These are phyloP conservation scores for Polydrusus tereticollis DNA, from an alignment of 2,888 invertebrate species.

Conservation along the genomic window DNA sequence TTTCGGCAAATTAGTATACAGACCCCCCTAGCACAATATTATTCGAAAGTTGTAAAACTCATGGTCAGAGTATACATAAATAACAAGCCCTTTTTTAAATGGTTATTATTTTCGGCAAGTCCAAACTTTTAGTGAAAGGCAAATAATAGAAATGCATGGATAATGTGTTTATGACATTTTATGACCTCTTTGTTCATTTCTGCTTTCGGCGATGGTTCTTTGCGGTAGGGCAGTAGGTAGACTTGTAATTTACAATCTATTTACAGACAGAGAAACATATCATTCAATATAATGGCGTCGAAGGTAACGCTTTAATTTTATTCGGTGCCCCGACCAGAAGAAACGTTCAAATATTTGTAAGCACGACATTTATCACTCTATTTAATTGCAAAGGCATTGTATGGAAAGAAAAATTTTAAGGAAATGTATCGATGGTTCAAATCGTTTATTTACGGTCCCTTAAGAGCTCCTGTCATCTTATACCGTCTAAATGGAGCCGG, in stretches of 20 bases:
- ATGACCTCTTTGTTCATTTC: constrained; percentile 33
- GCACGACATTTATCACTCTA: constrained; percentile 40
- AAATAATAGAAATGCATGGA: constrained; percentile 29
- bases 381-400: constrained; percentile 20
- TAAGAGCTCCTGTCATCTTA: constrained; percentile 34
- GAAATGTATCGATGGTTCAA: constrained; percentile 39
- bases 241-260: constrained; percentile 29
- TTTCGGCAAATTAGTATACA: not conserved
- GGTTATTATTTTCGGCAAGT: constrained; percentile 4
- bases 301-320: constrained; percentile 36
- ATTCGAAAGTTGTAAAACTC: constrained; percentile 17
- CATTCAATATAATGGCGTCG: constrained; percentile 29
- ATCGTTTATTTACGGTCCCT: constrained; percentile 49
- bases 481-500: constrained; percentile 52
- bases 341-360: constrained; percentile 40
- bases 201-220: constrained; percentile 14
- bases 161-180: constrained; percentile 37
- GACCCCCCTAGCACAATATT: constrained; percentile 5
- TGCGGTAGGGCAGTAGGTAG: constrained; percentile 41
- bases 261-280: constrained; percentile 35
- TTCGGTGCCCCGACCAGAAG: not conserved
- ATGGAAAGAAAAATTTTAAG: constrained; percentile 31
- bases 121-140: constrained; percentile 12
- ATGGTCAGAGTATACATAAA: constrained; percentile 9
- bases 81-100: constrained; percentile 6